Evolutionary conservation across 2,113 vertebrate genomes (phyloP).

Genomic region (Dasyprocta punctata): DNA sequence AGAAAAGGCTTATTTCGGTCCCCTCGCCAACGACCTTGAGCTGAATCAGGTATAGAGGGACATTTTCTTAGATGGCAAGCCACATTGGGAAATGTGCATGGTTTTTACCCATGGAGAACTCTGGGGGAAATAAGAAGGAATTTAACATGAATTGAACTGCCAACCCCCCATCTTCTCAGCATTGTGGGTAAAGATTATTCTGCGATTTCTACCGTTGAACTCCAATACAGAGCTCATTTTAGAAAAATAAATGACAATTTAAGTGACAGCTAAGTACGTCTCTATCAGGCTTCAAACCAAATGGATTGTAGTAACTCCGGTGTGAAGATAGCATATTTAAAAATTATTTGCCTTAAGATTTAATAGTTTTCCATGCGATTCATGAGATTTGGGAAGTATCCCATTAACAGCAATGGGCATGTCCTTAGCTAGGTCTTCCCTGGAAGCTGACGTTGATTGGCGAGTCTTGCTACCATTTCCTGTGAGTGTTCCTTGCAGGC

Average conservation of each 20-base stretch:
- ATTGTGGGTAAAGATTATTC: neutral
- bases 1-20: neutral
- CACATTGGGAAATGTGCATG: neutral
- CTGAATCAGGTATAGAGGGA: neutral
- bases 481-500: neutral
- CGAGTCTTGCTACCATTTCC: neutral
- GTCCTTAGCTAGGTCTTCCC: neutral
- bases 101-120: neutral
- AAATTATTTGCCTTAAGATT: neutral
- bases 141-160: neutral
- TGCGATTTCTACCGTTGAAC: neutral
- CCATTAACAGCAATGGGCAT: neutral
- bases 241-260: neutral
- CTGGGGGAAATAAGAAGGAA: neutral
- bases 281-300: neutral
- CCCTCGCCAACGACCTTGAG: neutral
- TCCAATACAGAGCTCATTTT: neutral
- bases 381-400: neutral
- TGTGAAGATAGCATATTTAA: neutral
- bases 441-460: neutral
- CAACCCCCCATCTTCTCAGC: neutral
- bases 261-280: neutral
- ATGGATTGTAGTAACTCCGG: neutral
- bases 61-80: slow-evolving; percentile 1
- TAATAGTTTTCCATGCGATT: neutral